Percentiles rank a stretch among this genome's conserved stretches.
Conservation (phyloP, 2,113 vertebrate genomes). For the Platysteira castanea region DNA sequence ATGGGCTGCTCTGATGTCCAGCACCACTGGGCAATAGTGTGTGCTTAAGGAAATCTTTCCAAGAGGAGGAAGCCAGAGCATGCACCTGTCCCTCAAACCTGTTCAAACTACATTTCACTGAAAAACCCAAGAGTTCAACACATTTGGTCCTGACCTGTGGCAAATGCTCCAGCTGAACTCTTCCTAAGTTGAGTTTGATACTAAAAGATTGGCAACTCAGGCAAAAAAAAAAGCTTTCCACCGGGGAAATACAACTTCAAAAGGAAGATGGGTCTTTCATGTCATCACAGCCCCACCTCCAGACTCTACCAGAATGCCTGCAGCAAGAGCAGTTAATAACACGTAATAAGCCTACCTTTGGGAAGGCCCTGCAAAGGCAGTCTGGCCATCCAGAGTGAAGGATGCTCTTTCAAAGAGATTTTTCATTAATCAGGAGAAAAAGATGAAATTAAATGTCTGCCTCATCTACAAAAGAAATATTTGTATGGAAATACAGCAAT, state of each 20-base stretch:
- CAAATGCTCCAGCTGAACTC: background rate
- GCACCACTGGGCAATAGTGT: fast-evolving
- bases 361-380: background rate
- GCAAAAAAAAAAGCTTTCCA: background rate
- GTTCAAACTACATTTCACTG: background rate
- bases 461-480: background rate
- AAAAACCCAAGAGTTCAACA: background rate
- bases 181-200: background rate
- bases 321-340: background rate
- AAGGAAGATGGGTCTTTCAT: background rate
- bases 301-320: background rate
- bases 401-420: background rate
- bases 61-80: background rate
- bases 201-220: background rate
- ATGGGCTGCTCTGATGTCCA: background rate
- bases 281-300: background rate
- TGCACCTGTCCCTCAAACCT: background rate
- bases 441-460: background rate
- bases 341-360: background rate
- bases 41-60: background rate
- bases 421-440: background rate
- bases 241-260: background rate
- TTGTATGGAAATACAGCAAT: background rate
- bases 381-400: background rate
- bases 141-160: background rate